These are phyloP conservation scores for Pygmarrhopalites habei DNA, from an alignment of 1,140 invertebrate genomes.

Conservation along the genomic window DNA sequence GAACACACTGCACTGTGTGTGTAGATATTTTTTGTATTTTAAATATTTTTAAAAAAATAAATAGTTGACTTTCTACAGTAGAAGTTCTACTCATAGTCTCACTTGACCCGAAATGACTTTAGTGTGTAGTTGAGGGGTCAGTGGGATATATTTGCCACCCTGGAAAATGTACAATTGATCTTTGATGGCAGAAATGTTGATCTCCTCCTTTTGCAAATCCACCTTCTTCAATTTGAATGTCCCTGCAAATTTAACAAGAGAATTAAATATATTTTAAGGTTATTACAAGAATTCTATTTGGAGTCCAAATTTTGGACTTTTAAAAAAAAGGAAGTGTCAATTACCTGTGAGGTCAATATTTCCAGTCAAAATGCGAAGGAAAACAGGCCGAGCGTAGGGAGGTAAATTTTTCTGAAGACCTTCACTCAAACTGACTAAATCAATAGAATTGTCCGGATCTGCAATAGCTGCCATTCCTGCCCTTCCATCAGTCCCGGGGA, in stretches of 20 bases:
- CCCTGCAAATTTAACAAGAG: conserved; percentile 69
- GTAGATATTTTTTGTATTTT: no score
- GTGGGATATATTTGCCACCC: conserved; percentile 52
- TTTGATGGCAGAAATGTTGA: conserved; percentile 62
- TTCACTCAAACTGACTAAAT: conserved; percentile 56
- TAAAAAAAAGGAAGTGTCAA: no score
- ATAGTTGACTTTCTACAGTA: no score
- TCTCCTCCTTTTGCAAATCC: conserved; percentile 85
- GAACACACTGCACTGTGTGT: no score
- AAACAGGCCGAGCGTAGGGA: conserved; percentile 77
- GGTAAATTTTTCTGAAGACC: conserved; percentile 67
- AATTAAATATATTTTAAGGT: conserved; percentile 24
- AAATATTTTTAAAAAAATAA: no score
- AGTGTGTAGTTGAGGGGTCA: conserved; percentile 60
- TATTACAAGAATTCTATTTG: not conserved
- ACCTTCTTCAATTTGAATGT: conserved; percentile 91
- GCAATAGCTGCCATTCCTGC: conserved; percentile 96
- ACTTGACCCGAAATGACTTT: conserved; percentile 55
- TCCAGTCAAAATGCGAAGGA: conserved; percentile 70
- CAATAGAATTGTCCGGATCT: conserved; percentile 62
- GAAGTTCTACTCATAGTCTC: conserved; percentile 16
- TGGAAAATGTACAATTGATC: conserved; percentile 70
- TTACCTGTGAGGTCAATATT: conserved; percentile 77
- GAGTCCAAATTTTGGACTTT: no score
- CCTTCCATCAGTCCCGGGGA: conserved; percentile 64